Conservation (phyloP, 35 echinoderm and acorn worm species). For the Anneissia japonica region DNA sequence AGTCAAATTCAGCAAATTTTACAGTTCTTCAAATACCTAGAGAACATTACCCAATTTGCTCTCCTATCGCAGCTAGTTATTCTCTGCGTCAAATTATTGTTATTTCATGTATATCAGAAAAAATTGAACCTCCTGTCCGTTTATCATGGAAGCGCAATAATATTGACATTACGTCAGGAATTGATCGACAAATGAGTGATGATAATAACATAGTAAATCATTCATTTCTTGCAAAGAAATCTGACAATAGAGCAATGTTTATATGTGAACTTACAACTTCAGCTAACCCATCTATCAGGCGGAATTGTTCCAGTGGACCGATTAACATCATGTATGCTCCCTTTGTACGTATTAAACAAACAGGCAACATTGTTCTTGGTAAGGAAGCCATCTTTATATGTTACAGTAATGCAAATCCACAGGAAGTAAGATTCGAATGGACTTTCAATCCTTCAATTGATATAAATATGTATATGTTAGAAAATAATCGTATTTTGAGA, state of each 20-base stretch:
- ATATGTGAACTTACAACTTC: background rate
- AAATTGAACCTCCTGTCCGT: background rate
- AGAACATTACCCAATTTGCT: background rate
- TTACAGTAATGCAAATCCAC: background rate
- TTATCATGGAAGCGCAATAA: background rate
- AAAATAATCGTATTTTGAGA: background rate
- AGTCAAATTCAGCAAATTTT: background rate
- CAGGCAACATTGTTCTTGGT: background rate
- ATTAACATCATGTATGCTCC: background rate
- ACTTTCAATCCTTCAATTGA: background rate
- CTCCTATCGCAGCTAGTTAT: background rate
- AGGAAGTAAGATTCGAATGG: background rate
- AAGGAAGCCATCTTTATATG: background rate
- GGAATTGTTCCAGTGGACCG: background rate
- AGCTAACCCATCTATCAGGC: background rate
- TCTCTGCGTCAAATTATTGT: background rate
- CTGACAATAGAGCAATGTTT: background rate
- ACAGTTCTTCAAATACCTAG: background rate
- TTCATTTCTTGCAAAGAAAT: background rate
- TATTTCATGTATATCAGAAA: background rate
- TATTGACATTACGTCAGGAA: background rate
- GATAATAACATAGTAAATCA: background rate
- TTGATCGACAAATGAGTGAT: background rate
- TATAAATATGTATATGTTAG: background rate
- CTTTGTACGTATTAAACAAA: background rate